A percentile compares a stretch with the other conserved stretches of the same genome.
phyloP scores from a whole-genome alignment of 2,797 vertebrate genomes.

The Tapirus indicus region DNA sequence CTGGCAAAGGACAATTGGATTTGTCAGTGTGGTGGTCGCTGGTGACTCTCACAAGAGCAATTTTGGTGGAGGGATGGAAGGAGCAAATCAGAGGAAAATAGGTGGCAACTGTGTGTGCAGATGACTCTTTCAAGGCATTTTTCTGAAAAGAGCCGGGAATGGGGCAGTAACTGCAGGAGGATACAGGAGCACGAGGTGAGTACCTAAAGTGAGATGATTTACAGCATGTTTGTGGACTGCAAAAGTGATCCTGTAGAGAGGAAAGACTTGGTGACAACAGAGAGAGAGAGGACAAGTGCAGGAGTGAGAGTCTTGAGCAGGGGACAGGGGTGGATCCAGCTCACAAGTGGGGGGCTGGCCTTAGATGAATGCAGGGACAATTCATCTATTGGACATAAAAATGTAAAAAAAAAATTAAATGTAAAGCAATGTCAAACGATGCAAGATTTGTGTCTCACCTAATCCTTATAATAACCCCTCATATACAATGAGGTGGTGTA shows the following conservation, averaged over 20 bases:
- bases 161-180: neutral
- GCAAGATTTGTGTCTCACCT: neutral
- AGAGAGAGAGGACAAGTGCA: no score
- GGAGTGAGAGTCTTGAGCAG: neutral
- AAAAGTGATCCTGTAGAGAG: neutral
- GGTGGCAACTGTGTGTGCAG: neutral
- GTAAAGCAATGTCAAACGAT: neutral
- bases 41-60: neutral
- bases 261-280: neutral
- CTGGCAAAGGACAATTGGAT: rapidly evolving
- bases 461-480: neutral
- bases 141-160: neutral
- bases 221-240: neutral
- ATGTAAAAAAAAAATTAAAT: neutral
- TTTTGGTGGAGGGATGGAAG: neutral
- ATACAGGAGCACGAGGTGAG: neutral
- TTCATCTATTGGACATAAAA: neutral
- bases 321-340: no score
- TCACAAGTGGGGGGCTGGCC: neutral
- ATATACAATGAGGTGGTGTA: no score
- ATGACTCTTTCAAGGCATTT: neutral
- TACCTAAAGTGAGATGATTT: neutral
- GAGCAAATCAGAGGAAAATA: neutral
- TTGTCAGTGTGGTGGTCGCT: rapidly evolving
- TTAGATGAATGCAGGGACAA: neutral